Base-by-base conservation (phyloP, 2,888 invertebrate genomes). In the Amblyjoppa fuscipennis region DNA sequence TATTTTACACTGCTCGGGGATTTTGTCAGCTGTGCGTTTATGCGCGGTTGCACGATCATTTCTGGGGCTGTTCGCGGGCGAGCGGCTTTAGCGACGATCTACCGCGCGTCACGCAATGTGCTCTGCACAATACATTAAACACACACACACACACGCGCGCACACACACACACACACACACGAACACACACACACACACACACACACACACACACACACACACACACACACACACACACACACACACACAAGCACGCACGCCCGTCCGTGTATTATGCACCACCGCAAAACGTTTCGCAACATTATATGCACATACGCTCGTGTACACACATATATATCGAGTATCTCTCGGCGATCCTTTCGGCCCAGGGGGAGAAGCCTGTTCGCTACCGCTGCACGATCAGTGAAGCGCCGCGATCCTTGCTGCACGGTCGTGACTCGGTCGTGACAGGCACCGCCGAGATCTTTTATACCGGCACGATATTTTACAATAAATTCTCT, bases 351-450 rank as follows among this genome's bases (percentile, higher is more conserved):
- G 9, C 49, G 75, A 61, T 71, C 38, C 71, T 79, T 34, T 34
- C 38, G 61, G 20, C 31, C n/a, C 69, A 28, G 28, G 20, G 56
- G 56, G 25, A 49, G 38, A 61, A 79, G 79, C 70, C 77, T 53
- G 59, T 59, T 78, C 59, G 69, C 69, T 78, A 69, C 78, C 51
- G 78, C 69, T 71, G 70, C 70, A 71, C 79, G 71, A 79, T 71
- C 79, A 51, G 70, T 71, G 64, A 34, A 68, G 75, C 75, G 64
- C 75, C 75, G 64, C 31, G 78, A 78, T 78, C 78, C 59, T 78
- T 59, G 79, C 69, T n/a, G 69, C 51, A 59, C 69, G 31, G 51
- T 79, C 79, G 79, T 79, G 79, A 79, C 71, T 79, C 61, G 61
- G 49, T 71, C 70, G 49, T 79, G 64, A 71, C 79, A 64, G 70